Evolutionary conservation across 2,888 invertebrate genomes (phyloP), one percentile per base, ranked within the genome.

Genomic region (Trichopoda pennipes): DNA sequence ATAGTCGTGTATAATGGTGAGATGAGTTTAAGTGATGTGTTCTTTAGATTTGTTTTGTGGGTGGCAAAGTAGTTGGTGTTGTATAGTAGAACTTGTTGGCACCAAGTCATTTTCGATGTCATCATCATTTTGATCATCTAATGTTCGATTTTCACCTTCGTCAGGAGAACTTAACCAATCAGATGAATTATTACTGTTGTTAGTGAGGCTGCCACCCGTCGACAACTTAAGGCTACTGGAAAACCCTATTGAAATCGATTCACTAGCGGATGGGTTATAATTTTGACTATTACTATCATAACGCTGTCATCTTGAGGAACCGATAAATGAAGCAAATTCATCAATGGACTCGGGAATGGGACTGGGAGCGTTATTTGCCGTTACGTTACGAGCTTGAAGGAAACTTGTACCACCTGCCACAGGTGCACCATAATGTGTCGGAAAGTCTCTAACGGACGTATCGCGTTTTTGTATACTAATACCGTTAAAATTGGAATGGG

Each of bases 331-430:
- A 58, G 87, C 87, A 83, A 89, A 88, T 75, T 89, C 89, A 84
- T 89, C 89, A 64, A 86, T 88, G 8, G 89, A 88, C 80, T 89
- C 89, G 80, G 88, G 89, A 78, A 88, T 89, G 51, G 88, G 87
- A 81, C 84, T 85, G 75, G 73, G 83, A 21, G 81, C 72, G 19
- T 76, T n/a, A 51, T 87, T 86, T 28, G 86, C 86, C 58, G 83
- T 84, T 38, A 86, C 80, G 55, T 85, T 85, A 47, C 89, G 88
- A 47, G 88, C 85, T 79, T 87, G 87, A 58, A 87, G 73, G 61
- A 88, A 89, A 83, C 85, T 89, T 72, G 85, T 87, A 72, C 86
- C 86, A 61, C 84, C 84, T 9, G 85, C 77, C 19, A 84, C 78
- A 51, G 88, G 86, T 6, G 86, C 88, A 28, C 85, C 86, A 64